Percentiles rank a stretch among this genome's conserved stretches.
These are phyloP conservation scores for Pristionchus mayeri DNA, from an alignment of 2,888 invertebrate genomes.

Conservation along the genomic window DNA sequence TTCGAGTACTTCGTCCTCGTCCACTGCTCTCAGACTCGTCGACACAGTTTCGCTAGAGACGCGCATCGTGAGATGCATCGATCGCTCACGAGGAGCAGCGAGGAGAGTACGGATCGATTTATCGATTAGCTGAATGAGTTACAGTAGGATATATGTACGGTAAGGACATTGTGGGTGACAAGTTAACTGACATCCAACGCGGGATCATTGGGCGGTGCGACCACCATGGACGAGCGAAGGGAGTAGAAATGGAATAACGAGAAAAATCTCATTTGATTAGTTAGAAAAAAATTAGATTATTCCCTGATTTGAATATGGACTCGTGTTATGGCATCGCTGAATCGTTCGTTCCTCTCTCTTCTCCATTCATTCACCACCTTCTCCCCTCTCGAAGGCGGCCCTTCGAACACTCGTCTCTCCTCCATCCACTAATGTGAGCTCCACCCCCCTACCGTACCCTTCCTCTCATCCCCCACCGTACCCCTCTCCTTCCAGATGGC, in stretches of 20 bases:
- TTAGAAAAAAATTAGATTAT: no score
- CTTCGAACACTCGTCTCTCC: no score
- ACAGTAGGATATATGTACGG: neutral
- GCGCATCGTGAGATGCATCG: neutral
- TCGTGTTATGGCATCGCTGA: no score
- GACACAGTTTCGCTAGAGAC: neutral
- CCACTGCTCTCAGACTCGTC: neutral
- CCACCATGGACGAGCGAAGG: conserved; percentile 37
- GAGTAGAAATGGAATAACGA: conserved; percentile 23
- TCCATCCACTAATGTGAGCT: no score
- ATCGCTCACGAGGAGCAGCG: conserved; percentile 4
- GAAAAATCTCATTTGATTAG: no score
- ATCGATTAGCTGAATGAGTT: conserved; percentile 32
- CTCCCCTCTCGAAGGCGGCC: no score
- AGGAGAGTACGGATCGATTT: conserved; percentile 44
- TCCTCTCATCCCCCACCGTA: no score
- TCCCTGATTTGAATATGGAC: no score
- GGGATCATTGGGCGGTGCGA: neutral
- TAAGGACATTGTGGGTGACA: neutral
- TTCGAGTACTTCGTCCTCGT: conserved; percentile 36
- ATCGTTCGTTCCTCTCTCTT: no score
- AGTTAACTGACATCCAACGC: neutral
- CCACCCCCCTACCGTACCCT: no score
- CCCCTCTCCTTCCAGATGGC: no score
- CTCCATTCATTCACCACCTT: no score